Percentiles rank a stretch among this genome's conserved stretches.
These are phyloP conservation scores for Catocala nupta DNA, from an alignment of 2,888 invertebrate species.

Conservation along the genomic window DNA sequence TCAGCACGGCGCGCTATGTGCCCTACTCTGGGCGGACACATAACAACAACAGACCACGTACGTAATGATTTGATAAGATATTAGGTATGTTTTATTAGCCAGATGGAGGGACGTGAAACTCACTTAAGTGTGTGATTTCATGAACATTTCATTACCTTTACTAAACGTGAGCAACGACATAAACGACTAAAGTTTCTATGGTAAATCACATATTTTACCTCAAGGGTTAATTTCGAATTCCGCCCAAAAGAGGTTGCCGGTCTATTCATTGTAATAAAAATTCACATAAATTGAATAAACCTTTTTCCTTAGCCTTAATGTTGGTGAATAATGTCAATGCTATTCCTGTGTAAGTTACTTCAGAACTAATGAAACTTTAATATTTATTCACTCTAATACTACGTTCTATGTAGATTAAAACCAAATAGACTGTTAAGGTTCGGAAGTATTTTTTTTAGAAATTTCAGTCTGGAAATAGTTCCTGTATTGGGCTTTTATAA, in stretches of 20 bases:
- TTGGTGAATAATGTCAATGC: not conserved
- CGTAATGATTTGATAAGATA: too few relatives aligned
- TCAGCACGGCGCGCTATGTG: too few relatives aligned
- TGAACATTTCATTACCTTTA: not conserved
- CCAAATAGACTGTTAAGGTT: too few relatives aligned
- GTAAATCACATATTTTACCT: not conserved
- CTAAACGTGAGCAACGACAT: not conserved
- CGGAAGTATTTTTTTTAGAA: too few relatives aligned
- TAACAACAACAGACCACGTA: too few relatives aligned
- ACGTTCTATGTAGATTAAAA: too few relatives aligned
- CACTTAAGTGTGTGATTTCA: not conserved
- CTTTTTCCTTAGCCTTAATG: not conserved
- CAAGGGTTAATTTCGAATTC: not conserved
- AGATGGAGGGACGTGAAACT: not conserved
- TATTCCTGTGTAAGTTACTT: not conserved
- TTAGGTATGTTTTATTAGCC: too few relatives aligned
- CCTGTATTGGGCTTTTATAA: too few relatives aligned
- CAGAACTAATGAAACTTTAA: not conserved
- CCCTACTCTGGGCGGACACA: too few relatives aligned
- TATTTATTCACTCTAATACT: too few relatives aligned
- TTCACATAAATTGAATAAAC: conserved; percentile 2
- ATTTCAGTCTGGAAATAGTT: too few relatives aligned
- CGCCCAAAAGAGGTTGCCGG: conserved; percentile 1
- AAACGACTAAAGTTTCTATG: not conserved
- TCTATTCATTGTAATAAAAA: not conserved